Conservation (phyloP, 2,888 invertebrate genomes). For the Hoplodrina ambigua region DNA sequence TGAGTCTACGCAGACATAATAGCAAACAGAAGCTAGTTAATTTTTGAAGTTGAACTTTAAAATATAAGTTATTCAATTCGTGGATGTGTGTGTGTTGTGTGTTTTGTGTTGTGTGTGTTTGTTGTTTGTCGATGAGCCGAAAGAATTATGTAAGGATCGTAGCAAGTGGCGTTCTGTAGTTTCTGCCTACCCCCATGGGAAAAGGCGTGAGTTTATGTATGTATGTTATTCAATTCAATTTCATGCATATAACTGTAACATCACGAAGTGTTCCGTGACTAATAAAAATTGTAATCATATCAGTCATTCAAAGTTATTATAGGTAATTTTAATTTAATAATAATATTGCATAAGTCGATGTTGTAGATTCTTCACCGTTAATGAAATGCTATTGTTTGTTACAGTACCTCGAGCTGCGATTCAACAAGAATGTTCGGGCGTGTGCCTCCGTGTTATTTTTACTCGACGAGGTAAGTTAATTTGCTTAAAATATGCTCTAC, state of each 20-base stretch:
- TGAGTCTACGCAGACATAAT: too few species aligned
- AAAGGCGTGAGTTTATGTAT: too few species aligned
- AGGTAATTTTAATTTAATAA: background rate
- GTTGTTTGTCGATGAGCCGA: too few species aligned
- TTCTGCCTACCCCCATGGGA: too few species aligned
- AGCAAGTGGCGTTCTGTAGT: too few species aligned
- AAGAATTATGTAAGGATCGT: too few species aligned
- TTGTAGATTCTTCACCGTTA: background rate
- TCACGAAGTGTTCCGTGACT: slow-evolving; percentile 4
- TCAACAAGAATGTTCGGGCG: slow-evolving; percentile 93
- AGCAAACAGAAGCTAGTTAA: too few species aligned
- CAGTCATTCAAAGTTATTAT: background rate
- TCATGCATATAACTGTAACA: background rate
- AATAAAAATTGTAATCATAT: slow-evolving; percentile 1
- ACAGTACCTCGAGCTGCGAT: slow-evolving; percentile 95
- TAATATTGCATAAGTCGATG: background rate
- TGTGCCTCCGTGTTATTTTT: slow-evolving; percentile 94
- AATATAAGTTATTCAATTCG: background rate
- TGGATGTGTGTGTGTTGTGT: too few species aligned
- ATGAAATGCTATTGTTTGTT: slow-evolving; percentile 68
- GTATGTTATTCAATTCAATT: too few species aligned
- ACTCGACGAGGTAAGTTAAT: slow-evolving; percentile 93
- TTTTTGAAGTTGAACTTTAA: too few species aligned
- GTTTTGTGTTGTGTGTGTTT: too few species aligned
- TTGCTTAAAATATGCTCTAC: slow-evolving; percentile 14